phyloP scores from a whole-genome alignment of 2,797 vertebrate genomes.

The Schizopygopsis pylzovi region DNA sequence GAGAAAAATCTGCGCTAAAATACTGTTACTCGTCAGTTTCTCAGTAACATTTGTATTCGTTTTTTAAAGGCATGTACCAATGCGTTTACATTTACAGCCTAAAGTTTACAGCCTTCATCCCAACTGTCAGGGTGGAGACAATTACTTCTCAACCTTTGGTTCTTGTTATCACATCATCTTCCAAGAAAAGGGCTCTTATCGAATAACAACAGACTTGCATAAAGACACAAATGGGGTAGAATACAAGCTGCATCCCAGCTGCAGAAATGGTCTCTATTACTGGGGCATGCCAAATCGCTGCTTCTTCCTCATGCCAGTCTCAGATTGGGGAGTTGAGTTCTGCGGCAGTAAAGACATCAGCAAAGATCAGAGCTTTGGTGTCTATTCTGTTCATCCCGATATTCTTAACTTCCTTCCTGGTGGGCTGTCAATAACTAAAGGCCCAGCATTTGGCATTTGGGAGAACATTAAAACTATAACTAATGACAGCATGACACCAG shows the following conservation, averaged over 20 bases:
- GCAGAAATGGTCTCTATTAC: neutral
- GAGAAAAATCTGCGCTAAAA: no score
- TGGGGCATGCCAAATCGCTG: neutral
- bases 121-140: no score
- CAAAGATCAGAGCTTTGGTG: neutral
- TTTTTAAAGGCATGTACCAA: no score
- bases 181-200: neutral
- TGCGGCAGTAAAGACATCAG: neutral
- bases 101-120: no score
- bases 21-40: no score
- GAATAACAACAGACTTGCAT: neutral
- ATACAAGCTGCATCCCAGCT: neutral
- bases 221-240: neutral
- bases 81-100: no score
- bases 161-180: neutral
- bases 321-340: neutral
- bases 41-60: no score
- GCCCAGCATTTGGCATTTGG: neutral
- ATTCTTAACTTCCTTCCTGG: slow-evolving; percentile 1
- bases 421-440: neutral
- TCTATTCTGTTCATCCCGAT: neutral
- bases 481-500: neutral
- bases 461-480: neutral
- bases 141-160: neutral
- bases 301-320: neutral